Base-by-base conservation (phyloP, 2,113 vertebrate genomes). In the Lepidothrix coronata region DNA sequence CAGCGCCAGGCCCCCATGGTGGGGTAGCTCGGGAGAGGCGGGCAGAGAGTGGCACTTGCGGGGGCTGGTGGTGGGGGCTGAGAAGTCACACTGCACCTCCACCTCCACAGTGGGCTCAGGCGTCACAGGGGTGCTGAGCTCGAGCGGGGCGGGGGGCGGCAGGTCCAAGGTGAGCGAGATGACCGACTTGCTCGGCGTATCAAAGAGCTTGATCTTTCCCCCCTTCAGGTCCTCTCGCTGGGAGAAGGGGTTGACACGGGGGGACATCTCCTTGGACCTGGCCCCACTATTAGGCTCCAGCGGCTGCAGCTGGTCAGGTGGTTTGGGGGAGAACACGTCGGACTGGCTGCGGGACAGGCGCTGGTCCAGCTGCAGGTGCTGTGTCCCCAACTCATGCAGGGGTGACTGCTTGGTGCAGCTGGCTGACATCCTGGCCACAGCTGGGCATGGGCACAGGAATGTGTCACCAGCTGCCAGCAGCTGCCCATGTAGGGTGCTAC, bases 241-340 rank as follows among this genome's bases (percentile, higher is more conserved):
- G 51, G 99, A 99, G 96, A 99, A 99, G 17, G 99, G 99, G 96
- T 99, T 99, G 95, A 99, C 95, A 13, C 99, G 98, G 2, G 95
- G 95, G 2, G 97, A 98, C 1, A 61, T 98, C 68, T 98, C 98
- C 78, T 76, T 95, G 74, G 91, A 55, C 52, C 89, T 95, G 37
- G 98, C 89, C 61, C 61, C 97, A 0, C 41, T 14, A 14, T 14
- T 78, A 55, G 97, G 97, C 73, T 95, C 93, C 6, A 72, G 91
- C 0, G 80, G 73, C 30, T 6, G 5, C 63, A 71, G 73, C 55
- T 83, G 68, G 41, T 92, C 3, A 5, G 98, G 97, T 2, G 98
- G 94, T 12, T 96, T 96, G 13, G 97, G 96, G 6, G 98, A 84
- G 76, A 99, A 97, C 96, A 98, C 88, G 76, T 99, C 99, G 1